Base-by-base conservation (phyloP, 2,888 invertebrate genomes). In the Thumatha senex region DNA sequence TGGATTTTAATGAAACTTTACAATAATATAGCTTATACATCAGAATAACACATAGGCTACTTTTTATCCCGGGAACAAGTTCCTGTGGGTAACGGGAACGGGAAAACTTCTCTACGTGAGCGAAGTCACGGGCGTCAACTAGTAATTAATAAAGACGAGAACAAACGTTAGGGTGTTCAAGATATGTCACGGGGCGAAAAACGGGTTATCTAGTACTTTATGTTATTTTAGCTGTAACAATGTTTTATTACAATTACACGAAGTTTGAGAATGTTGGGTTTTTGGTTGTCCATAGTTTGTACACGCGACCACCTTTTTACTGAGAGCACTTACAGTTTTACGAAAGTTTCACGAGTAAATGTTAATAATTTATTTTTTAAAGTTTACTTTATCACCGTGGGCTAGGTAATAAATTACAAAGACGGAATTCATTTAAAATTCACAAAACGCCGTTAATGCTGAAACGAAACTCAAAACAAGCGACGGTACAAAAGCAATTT, bases 401-500 rank as follows among this genome's bases (percentile, higher is more conserved):
- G 36, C 9, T 36, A 15, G 14, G 11, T 15, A 36, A 36, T 36
- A 36, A 36, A 36, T 36, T 36, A 36, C 14, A 15, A 15, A 14
- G 36, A 36, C 14, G 14, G 36, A 8, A 14, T 14, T 36, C 36
- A 14, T 15, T 36, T 36, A 9, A 36, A 36, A 36, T 36, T 36
- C 36, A 15, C n/a, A n/a, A n/a, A n/a, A n/a, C 10, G 14, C 7
- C 12, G 9, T 36, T 14, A 36, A 10, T 15, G 18, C 18, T 39
- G 7, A 24, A 24, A 39, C 18, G 18, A 39, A 39, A 39, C n/a
- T 24, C 18, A 3, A 11, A 11, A 39, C 18, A 39, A 39, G 18
- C 24, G 1, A 15, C 18, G 15, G 18, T 39, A 24, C 47, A 44
- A 53, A 40, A 34, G 24, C 24, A 47, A 40, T 31, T 48, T 33